These are phyloP conservation scores for Stylophora pistillata DNA, from an alignment of 64 coral and sea anemone genomes.

Conservation along the genomic window DNA sequence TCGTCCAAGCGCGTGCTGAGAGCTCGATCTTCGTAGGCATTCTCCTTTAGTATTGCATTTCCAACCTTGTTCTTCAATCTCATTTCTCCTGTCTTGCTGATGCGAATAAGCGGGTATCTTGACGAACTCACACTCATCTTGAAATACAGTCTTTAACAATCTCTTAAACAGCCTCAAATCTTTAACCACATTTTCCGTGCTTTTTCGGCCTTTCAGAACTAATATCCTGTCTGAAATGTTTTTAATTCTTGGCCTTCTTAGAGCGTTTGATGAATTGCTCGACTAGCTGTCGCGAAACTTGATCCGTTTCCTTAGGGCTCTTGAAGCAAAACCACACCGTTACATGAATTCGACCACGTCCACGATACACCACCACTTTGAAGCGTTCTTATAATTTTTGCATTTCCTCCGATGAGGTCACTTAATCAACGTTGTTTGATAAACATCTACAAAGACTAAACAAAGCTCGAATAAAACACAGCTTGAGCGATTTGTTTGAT, in stretches of 20 bases:
- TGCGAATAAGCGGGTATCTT: slow-evolving; percentile 75
- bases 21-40: slow-evolving; percentile 85
- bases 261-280: background rate
- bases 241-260: too few relatives aligned
- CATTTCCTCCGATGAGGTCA: background rate
- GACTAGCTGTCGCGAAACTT: slow-evolving; percentile 15
- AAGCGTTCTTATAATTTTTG: slow-evolving; percentile 26
- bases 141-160: background rate
- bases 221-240: too few relatives aligned
- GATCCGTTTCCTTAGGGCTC: background rate
- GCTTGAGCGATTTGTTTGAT: background rate
- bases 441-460: background rate
- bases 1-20: slow-evolving; percentile 62
- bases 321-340: background rate
- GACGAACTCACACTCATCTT: slow-evolving; percentile 79
- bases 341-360: background rate
- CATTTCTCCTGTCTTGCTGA: slow-evolving; percentile 92
- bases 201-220: too few relatives aligned
- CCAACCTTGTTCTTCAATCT: slow-evolving; percentile 84
- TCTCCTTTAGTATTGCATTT: slow-evolving; percentile 81
- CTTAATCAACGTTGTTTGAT: background rate
- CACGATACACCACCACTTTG: background rate
- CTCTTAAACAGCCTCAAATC: background rate
- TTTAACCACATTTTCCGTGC: background rate
- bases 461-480: slow-evolving; percentile 14